Base-by-base conservation (phyloP, 2,888 invertebrate species). In the Nomada fabriciana region DNA sequence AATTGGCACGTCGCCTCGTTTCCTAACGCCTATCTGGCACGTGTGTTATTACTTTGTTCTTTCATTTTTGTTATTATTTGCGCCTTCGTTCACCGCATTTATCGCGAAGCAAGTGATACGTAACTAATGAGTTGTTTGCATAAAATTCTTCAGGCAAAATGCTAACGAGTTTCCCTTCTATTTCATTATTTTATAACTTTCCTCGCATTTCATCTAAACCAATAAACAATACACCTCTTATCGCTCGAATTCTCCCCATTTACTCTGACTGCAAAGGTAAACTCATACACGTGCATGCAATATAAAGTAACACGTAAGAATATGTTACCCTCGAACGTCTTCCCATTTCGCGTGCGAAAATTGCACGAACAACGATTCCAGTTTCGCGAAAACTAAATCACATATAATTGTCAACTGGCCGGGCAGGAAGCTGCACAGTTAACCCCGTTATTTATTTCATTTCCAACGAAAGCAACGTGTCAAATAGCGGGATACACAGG, bases 401-500 rank as follows among this genome's bases (percentile, higher is more conserved):
- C 36, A 36, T 36, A 36, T 29, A 36, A 36, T 36, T 36, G n/a
- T 53, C 53, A 18, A 20, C 20, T 5, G 53, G 64, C 42, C 25
- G n/a, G 72, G 42, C 64, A 53, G 68, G 75, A 68, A 69, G 53
- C 29, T 68, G 67, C 67, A 55, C 65, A 47, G 55, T 50, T 60
- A 59, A 59, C 65, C 55, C 52, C 36, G 36, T 36, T 36, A 36
- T 36, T 36, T 36, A 25, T 47, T 59, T 53, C 63, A 61, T 68
- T 23, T 36, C 20, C 50, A 55, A 76, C 52, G 63, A 65, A 64
- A 80, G 55, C 69, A 71, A 55, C 69, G 57, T 75, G 70, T 76
- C 80, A 64, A 73, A 63, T 81, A 81, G 61, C 72, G 72, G 81
- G 68, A 68, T 63, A 59, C 53, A 52, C 36, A 9, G 43, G 59